Evolutionary conservation across 2,113 vertebrate genomes (phyloP).

Genomic region (Nannobrachium achirus): DNA sequence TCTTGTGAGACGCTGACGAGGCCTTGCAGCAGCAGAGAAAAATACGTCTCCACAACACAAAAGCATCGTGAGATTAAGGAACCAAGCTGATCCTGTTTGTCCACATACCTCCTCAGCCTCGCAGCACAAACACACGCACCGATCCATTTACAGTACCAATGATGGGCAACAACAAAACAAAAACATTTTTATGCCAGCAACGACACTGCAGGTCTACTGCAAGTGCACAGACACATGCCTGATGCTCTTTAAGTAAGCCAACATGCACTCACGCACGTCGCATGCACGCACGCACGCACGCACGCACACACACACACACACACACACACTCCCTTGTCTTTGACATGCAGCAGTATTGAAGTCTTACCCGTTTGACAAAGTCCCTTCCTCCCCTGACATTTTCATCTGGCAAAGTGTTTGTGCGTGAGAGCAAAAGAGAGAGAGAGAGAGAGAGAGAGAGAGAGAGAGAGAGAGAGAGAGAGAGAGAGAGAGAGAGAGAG

Average conservation of each 20-base stretch:
- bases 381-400: slow-evolving; percentile 80
- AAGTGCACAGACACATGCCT: background rate
- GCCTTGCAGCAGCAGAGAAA: background rate
- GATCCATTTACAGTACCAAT: background rate
- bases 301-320: background rate
- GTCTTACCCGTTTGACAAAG: slow-evolving; percentile 78
- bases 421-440: slow-evolving; percentile 16
- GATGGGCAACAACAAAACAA: background rate
- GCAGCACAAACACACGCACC: slow-evolving; percentile 9
- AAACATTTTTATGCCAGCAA: no score
- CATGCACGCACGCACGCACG: background rate
- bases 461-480: background rate
- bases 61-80: slow-evolving; percentile 28
- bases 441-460: slow-evolving; percentile 28
- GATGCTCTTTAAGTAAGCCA: no score
- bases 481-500: slow-evolving; percentile 16
- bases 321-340: slow-evolving; percentile 13
- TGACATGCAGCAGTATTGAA: slow-evolving; percentile 13
- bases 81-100: slow-evolving; percentile 41
- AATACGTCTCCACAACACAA: background rate
- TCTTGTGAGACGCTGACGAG: slow-evolving; percentile 1
- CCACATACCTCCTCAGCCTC: slow-evolving; percentile 46
- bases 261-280: background rate
- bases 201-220: no score
- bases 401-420: slow-evolving; percentile 72